Conservation (phyloP, 2,888 invertebrate genomes). For the Eumerus sabulonum region DNA sequence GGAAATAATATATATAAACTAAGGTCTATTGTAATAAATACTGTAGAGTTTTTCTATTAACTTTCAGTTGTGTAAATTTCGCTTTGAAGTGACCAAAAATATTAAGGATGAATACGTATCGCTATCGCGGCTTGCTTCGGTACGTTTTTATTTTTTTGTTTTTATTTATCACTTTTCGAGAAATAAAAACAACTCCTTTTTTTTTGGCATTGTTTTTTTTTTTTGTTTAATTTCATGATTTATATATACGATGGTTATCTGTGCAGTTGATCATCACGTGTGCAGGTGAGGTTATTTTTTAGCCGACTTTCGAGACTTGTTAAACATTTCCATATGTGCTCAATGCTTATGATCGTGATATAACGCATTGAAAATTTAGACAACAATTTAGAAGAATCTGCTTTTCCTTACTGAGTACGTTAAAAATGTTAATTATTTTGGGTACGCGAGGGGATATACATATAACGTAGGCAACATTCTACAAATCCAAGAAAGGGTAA, state of each 20-base stretch:
- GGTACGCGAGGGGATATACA: no score
- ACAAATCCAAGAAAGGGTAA: no score
- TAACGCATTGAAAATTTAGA: no score
- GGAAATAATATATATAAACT: conserved; percentile 47
- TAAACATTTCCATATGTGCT: background rate
- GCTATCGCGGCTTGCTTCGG: conserved; percentile 79
- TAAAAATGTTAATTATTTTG: no score
- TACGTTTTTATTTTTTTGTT: conserved; percentile 26
- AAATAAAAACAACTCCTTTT: conserved; percentile 1
- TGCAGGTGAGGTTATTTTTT: conserved; percentile 15
- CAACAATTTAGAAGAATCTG: no score
- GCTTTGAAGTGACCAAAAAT: conserved; percentile 58
- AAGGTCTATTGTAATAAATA: conserved; percentile 42
- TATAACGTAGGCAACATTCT: no score
- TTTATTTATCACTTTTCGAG: conserved; percentile 24
- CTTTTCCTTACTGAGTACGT: no score
- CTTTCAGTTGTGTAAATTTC: conserved; percentile 24
- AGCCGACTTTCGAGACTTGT: background rate
- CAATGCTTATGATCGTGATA: background rate
- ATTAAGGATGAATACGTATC: conserved; percentile 74
- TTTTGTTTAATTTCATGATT: conserved; percentile 9
- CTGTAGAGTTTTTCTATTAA: conserved; percentile 56
- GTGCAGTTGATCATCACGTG: conserved; percentile 44
- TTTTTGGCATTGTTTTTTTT: conserved; percentile 40
- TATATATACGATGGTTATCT: conserved; percentile 51